These are phyloP conservation scores for Rhyacichthys aspro DNA, from an alignment of 2,797 vertebrate genomes.

Conservation along the genomic window DNA sequence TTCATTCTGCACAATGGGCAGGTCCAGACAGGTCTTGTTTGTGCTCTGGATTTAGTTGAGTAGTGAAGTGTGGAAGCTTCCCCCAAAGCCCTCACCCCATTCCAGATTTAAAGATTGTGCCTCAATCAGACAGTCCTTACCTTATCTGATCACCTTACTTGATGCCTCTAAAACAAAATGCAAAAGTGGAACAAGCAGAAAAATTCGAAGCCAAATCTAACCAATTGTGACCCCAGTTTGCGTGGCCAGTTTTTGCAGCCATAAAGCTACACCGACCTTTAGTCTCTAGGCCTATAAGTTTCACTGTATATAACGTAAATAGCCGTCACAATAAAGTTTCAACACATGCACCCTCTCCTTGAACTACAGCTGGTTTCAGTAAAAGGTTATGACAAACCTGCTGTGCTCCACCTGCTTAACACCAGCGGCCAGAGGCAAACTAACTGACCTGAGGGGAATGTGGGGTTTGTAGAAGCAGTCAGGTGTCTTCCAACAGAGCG, in stretches of 20 bases:
- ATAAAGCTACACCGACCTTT: not conserved
- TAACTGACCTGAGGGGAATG: not conserved
- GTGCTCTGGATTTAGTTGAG: conserved; percentile 43
- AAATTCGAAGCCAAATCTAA: too few relatives aligned
- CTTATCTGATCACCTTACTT: conserved; percentile 20
- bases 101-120: conserved; percentile 34
- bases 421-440: conserved; percentile 5
- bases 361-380: conserved; percentile 15
- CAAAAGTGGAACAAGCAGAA: too few relatives aligned
- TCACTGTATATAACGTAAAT: not conserved
- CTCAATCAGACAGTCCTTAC: conserved; percentile 10
- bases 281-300: not conserved
- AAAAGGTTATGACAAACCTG: conserved; percentile 14
- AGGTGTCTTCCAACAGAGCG: not conserved
- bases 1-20: conserved; percentile 51
- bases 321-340: not conserved
- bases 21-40: conserved; percentile 68
- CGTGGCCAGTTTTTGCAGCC: not conserved
- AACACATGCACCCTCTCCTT: not conserved
- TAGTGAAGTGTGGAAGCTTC: conserved; percentile 33
- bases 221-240: too few relatives aligned
- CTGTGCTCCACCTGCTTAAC: conserved; percentile 2
- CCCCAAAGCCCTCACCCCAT: not conserved
- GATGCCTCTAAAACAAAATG: not conserved
- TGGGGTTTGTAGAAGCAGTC: not conserved